Evolutionary conservation across 2,797 vertebrate species (phyloP).

Genomic region (Perodicticus potto): DNA sequence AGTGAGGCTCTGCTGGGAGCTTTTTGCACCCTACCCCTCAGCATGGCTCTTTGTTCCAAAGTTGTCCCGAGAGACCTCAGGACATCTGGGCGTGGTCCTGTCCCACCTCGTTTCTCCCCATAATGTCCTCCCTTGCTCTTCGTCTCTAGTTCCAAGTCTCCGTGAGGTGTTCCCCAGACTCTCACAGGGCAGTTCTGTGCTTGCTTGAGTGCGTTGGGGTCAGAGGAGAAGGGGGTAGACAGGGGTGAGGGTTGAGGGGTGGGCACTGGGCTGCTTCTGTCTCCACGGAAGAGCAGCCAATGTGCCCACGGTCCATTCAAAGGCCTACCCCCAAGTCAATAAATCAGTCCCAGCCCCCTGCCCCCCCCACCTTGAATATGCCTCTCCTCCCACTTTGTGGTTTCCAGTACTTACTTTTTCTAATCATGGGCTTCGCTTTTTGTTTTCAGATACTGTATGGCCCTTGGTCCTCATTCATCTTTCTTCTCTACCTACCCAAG

Average conservation of each 20-base stretch:
- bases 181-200: not conserved
- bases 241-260: fast-evolving
- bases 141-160: not conserved
- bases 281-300: not conserved
- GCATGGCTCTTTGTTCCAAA: not conserved
- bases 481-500: not conserved
- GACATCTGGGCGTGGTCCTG: too few relatives aligned
- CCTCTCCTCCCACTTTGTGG: not conserved
- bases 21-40: fast-evolving
- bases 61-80: not conserved
- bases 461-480: not conserved
- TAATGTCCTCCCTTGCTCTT: not conserved
- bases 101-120: too few relatives aligned
- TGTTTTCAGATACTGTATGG: not conserved
- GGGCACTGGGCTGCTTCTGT: not conserved
- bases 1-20: not conserved
- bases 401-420: not conserved
- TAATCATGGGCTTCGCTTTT: not conserved
- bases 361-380: not conserved
- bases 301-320: fast-evolving
- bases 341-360: not conserved
- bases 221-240: not conserved
- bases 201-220: not conserved
- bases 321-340: not conserved
- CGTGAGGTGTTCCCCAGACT: not conserved